These are phyloP conservation scores for Trichopoda pennipes DNA, from an alignment of 2,888 invertebrate genomes.

Conservation along the genomic window DNA sequence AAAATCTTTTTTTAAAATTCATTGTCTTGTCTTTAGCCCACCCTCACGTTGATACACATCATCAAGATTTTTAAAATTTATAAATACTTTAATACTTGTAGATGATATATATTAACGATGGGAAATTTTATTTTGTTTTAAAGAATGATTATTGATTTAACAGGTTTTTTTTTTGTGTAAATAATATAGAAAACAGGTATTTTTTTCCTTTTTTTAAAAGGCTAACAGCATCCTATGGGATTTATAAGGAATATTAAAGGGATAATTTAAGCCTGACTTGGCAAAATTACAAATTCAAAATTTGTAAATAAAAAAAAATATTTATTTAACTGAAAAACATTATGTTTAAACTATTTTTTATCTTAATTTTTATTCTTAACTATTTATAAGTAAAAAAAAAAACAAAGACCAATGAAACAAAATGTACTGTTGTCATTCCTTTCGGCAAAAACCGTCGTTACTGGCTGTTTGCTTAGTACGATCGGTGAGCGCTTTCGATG, in stretches of 20 bases:
- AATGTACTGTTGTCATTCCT: no score
- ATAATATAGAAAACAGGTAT: slow-evolving; percentile 7
- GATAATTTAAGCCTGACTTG: neutral
- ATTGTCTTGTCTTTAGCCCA: slow-evolving; percentile 42
- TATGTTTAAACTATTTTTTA: no score
- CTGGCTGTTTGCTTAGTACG: no score
- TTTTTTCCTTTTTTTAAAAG: neutral
- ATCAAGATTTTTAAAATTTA: slow-evolving; percentile 11
- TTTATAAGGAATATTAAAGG: neutral
- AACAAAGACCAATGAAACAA: no score
- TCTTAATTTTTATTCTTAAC: no score
- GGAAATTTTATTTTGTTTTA: slow-evolving; percentile 39
- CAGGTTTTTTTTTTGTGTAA: slow-evolving; percentile 44
- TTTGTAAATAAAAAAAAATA: no score
- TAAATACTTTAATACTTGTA: slow-evolving; percentile 9
- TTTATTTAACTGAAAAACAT: no score
- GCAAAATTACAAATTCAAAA: no score
- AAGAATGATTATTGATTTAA: slow-evolving; percentile 29
- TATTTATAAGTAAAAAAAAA: no score
- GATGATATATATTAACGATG: slow-evolving; percentile 11
- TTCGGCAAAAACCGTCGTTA: no score
- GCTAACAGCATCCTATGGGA: neutral
- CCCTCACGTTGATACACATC: slow-evolving; percentile 28
- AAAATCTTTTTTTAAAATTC: slow-evolving; percentile 14
- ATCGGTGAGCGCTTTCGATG: no score